Conservation (phyloP, 2,113 vertebrate genomes). For the Aythya baeri region DNA sequence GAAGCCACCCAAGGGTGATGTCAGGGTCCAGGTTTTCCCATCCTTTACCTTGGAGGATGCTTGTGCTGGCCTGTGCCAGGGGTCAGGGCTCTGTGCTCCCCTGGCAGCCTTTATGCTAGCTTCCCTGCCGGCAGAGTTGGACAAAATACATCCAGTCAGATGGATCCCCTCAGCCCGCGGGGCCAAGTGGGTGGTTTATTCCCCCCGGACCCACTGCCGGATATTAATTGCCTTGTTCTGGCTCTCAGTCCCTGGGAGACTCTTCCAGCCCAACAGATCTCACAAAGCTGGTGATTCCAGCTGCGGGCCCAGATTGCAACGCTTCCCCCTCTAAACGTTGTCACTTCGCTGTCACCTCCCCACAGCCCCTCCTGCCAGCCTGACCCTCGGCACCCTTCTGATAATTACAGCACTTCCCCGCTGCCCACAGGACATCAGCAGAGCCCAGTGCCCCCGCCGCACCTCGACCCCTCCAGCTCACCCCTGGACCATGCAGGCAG, state of each 20-base stretch:
- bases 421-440: neutral
- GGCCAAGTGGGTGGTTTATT: neutral
- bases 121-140: neutral
- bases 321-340: neutral
- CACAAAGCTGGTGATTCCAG: neutral
- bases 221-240: neutral
- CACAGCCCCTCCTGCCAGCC: neutral
- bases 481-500: neutral
- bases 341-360: neutral
- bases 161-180: neutral
- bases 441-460: neutral
- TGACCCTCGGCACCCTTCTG: neutral
- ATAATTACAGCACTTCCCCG: neutral
- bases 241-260: neutral
- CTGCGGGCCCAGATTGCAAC: neutral
- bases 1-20: neutral
- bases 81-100: neutral
- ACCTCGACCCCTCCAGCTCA: neutral
- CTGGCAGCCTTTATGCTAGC: neutral
- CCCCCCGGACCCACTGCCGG: rapidly evolving
- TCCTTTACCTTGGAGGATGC: neutral
- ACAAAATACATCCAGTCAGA: neutral
- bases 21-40: neutral
- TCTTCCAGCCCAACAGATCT: neutral
- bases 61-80: neutral